Evolutionary conservation across 2,113 vertebrate species (phyloP).

Genomic region (Anguilla japonica): DNA sequence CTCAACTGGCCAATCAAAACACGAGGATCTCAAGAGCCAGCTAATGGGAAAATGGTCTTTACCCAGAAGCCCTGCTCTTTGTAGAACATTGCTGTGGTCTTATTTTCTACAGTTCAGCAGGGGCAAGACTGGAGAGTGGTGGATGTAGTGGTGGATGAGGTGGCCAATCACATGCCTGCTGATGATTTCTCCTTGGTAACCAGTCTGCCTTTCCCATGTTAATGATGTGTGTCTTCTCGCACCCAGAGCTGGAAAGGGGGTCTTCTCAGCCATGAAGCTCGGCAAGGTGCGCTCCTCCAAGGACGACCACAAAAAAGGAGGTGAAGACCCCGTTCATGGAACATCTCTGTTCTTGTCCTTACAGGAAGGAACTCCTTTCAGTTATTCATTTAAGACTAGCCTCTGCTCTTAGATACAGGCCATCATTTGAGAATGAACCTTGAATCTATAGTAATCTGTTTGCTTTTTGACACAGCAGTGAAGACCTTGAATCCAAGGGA

Average conservation of each 20-base stretch:
- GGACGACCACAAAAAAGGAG: slow-evolving; percentile 79
- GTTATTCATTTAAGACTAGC: too few species aligned
- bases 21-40: too few species aligned
- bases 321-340: slow-evolving; percentile 49
- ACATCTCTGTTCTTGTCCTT: not conserved
- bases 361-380: not conserved
- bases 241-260: slow-evolving; percentile 82
- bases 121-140: too few species aligned
- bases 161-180: not conserved
- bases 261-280: slow-evolving; percentile 89
- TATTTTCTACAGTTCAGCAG: not conserved
- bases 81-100: too few species aligned
- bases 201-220: not conserved
- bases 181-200: not conserved
- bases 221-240: slow-evolving; percentile 19
- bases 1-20: too few species aligned
- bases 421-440: too few species aligned
- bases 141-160: not conserved
- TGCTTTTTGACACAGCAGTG: not conserved
- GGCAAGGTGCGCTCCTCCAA: slow-evolving; percentile 78
- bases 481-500: not conserved
- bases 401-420: too few species aligned
- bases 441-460: not conserved
- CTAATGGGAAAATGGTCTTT: too few species aligned
- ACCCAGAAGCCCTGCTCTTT: too few species aligned